These are phyloP conservation scores for Pimephales promelas DNA, from an alignment of 2,113 vertebrate genomes.

Conservation along the genomic window DNA sequence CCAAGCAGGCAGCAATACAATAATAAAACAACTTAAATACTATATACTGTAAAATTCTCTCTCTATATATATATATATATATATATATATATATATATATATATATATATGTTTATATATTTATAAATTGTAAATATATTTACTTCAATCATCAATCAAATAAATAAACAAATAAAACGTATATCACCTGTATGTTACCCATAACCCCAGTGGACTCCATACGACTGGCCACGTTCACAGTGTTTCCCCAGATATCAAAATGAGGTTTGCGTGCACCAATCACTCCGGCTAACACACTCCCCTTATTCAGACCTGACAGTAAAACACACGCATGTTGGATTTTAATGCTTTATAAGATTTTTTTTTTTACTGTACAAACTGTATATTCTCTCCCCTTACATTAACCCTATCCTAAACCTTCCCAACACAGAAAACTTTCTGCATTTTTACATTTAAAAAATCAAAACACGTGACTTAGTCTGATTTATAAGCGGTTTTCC, in stretches of 20 bases:
- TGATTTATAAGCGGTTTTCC: no score
- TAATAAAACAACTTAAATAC: background rate
- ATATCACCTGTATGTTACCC: constrained; percentile 92
- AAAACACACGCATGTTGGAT: background rate
- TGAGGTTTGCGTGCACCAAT: constrained; percentile 96
- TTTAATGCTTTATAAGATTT: no score
- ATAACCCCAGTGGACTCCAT: constrained; percentile 98
- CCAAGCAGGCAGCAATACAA: no score
- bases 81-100: no score
- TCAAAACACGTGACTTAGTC: no score
- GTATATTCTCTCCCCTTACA: no score
- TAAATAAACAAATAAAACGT: background rate
- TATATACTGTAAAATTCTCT: background rate
- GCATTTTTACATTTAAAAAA: no score
- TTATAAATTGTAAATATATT: no score
- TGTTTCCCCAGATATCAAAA: constrained; percentile 98
- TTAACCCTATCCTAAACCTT: no score
- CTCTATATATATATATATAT: no score
- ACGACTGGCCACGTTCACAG: constrained; percentile 95
- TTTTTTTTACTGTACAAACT: no score
- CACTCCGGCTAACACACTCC: constrained; percentile 89
- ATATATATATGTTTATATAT: background rate
- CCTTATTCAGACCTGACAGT: constrained; percentile 89
- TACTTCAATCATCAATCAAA: background rate
- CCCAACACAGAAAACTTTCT: no score